Evolutionary conservation across 2,113 vertebrate species (phyloP).

Genomic region (Plotosus lineatus): DNA sequence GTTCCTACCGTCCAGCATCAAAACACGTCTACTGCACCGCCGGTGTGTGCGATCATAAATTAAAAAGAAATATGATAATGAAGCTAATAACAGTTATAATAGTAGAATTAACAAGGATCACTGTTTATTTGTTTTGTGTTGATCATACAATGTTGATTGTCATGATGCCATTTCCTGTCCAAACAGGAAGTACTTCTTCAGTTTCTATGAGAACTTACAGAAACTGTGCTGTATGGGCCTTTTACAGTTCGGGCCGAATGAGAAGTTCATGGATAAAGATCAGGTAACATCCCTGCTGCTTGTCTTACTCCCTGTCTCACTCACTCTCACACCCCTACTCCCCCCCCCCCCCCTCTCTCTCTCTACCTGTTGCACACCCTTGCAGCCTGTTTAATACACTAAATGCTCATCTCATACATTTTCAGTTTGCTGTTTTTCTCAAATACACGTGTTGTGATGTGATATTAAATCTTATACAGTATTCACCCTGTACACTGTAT

Average conservation of each 20-base stretch:
- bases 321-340: too few species aligned
- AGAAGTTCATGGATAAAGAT: slow-evolving; percentile 94
- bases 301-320: background rate
- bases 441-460: too few species aligned
- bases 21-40: slow-evolving; percentile 88
- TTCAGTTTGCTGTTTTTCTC: too few species aligned
- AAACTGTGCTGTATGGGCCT: slow-evolving; percentile 89
- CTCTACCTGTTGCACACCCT: background rate
- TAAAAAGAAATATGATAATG: too few species aligned
- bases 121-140: background rate
- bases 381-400: too few species aligned
- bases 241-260: slow-evolving; percentile 86
- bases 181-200: slow-evolving; percentile 87
- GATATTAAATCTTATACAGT: too few species aligned
- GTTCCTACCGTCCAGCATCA: slow-evolving; percentile 78
- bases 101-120: background rate
- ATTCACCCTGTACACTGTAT: too few species aligned
- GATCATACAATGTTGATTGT: background rate
- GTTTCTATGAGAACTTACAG: slow-evolving; percentile 87
- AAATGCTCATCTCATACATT: too few species aligned
- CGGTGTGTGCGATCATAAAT: slow-evolving; percentile 80
- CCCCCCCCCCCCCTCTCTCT: background rate
- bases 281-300: slow-evolving; percentile 84
- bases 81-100: too few species aligned
- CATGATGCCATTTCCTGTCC: background rate